Evolutionary conservation across 1,140 invertebrate genomes (phyloP), one percentile per base, ranked within the genome.

Genomic region (Pseudobourletiella spinata): DNA sequence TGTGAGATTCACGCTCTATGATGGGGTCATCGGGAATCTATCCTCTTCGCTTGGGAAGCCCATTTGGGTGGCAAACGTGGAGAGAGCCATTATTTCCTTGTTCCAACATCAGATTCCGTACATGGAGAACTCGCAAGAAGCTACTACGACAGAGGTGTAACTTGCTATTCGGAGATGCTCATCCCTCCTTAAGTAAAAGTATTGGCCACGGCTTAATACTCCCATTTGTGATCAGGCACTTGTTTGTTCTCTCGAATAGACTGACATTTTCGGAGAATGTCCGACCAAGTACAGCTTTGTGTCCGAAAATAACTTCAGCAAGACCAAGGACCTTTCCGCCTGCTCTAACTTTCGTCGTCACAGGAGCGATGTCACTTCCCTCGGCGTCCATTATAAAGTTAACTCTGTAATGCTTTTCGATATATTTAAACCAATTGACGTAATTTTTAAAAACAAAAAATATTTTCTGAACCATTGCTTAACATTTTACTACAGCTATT

Each of bases 181-280:
- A n/a, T n/a, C n/a, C n/a, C n/a, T n/a, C n/a, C n/a, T n/a, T n/a
- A n/a, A n/a, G n/a, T n/a, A n/a, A n/a, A n/a, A n/a, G n/a, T n/a
- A n/a, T n/a, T n/a, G n/a, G n/a, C n/a, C n/a, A n/a, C n/a, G n/a
- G n/a, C n/a, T n/a, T n/a, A n/a, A n/a, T n/a, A n/a, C n/a, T n/a
- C n/a, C n/a, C n/a, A n/a, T n/a, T n/a, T n/a, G n/a, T n/a, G n/a
- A n/a, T n/a, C n/a, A n/a, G n/a, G n/a, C n/a, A n/a, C n/a, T n/a
- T n/a, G n/a, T n/a, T n/a, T n/a, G n/a, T n/a, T n/a, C n/a, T n/a
- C n/a, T n/a, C n/a, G n/a, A n/a, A 28, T 73, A 89, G 86, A 81
- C 81, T 68, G 91, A 95, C 72, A 81, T 96, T 1, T 86, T 89
- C 69, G 92, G 92, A 25, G 76, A 79, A 11, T 96, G 92, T 70